Evolutionary conservation across 2,113 vertebrate species (phyloP), one percentile per base, ranked within the genome.

Genomic region (Furnarius figulus): DNA sequence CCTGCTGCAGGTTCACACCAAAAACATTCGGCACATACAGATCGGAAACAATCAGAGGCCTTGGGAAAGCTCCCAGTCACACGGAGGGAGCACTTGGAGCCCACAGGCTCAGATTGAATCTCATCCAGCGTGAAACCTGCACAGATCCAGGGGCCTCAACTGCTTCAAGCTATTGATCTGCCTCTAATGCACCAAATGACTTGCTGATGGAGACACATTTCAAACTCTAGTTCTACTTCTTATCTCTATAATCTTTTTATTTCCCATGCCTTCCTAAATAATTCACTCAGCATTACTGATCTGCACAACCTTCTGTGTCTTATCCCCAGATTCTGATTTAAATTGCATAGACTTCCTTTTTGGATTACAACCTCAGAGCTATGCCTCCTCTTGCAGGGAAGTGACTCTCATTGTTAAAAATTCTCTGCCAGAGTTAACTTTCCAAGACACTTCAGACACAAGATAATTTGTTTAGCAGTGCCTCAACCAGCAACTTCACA

Each of bases 161-260:
- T 27, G 81, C 53, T 76, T 73, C 82, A 77, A 21, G 9, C n/a
- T 73, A 85, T 66, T 39, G 94, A 91, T 91, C 93, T 65, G 19
- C 74, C 79, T 52, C 87, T 94, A 82, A 93, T 82, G 92, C 87
- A 94, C n/a, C 90, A 25, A 55, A 16, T 22, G 77, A 77, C 66
- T 70, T 22, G 58, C 87, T 95, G 94, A 90, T 70, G 72, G 33
- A 40, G 62, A 44, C 9, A 9, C 40, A 49, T 6, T 83, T 84
- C 53, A 65, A 78, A 44, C 49, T 47, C 87, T 14, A 20, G 47
- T 61, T 40, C 74, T 52, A 2, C 77, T 42, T 67, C 84, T 74
- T 65, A 44, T 37, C 85, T 82, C 71, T 21, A 14, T 9, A 42
- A 87, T 56, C 52, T 46, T 52, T 77, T 62, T 56, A 84, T 79